A percentile compares a stretch with the other conserved stretches of the same genome.
These are phyloP conservation scores for Novumbra hubbsi DNA, from an alignment of 2,797 vertebrate species.

Conservation along the genomic window DNA sequence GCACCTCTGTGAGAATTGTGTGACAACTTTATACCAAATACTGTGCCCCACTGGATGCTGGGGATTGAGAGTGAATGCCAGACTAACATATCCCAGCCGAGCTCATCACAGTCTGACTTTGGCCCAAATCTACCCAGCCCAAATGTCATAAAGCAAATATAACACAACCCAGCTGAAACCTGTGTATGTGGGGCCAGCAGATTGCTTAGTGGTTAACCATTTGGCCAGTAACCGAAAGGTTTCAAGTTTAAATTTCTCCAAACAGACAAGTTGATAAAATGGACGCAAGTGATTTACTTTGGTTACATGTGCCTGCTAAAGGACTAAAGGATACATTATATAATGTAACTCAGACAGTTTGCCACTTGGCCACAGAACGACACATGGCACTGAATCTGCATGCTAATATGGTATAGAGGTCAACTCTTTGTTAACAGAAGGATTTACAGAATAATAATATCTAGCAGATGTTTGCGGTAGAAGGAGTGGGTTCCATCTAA, in stretches of 20 bases:
- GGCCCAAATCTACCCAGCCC: conserved; percentile 19
- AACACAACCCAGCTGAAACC: conserved; percentile 13
- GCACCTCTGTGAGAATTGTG: conserved; percentile 40
- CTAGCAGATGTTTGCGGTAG: conserved; percentile 45
- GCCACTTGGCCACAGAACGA: conserved; percentile 17
- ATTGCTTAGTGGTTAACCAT: conserved; percentile 1
- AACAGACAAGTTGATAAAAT: too few relatives aligned
- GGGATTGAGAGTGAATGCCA: conserved; percentile 13
- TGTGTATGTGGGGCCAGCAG: conserved; percentile 14
- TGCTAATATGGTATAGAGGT: conserved; percentile 49
- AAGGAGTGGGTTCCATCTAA: conserved; percentile 50
- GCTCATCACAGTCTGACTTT: background rate
- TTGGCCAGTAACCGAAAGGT: too few relatives aligned
- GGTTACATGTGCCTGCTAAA: background rate
- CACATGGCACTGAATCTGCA: conserved; percentile 48
- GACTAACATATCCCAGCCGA: conserved; percentile 24
- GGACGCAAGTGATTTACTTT: too few relatives aligned
- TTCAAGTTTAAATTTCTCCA: too few relatives aligned
- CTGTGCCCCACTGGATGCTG: conserved; percentile 33
- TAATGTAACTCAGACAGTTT: background rate
- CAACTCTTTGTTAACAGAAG: conserved; percentile 43
- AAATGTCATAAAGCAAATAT: conserved; percentile 17
- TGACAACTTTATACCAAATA: conserved; percentile 30
- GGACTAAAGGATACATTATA: too few relatives aligned
- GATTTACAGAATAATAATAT: conserved; percentile 52